Base-by-base conservation (phyloP, 2,888 invertebrate species). In the Thymelicus lineola region DNA sequence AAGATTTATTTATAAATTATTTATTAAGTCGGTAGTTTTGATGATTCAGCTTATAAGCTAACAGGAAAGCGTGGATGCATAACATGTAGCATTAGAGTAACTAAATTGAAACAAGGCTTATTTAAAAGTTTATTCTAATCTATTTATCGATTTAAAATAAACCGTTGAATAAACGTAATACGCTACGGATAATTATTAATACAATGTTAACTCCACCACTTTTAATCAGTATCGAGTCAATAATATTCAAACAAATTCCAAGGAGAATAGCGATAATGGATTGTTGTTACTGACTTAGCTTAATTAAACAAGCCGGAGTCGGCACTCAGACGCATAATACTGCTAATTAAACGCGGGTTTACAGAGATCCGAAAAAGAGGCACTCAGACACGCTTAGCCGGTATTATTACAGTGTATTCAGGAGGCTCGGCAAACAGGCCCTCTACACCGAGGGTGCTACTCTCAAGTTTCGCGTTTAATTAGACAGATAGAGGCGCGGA, bases 381-480 rank as follows among this genome's bases (percentile, higher is more conserved):
- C 91, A 89, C 93, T 93, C 90, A 90, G 92, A 92, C 92, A 91
- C 92, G 93, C 93, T 93, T 92, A 93, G 91, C 90, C 87, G 87
- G 90, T 93, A 93, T 93, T 93, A 93, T 93, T 91, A 92, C 90
- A 89, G 91, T 90, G 90, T 91, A 89, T 89, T 90, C 90, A 88
- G 89, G 88, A 89, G 91, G 88, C 89, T 88, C 85, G 81, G 90
- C 91, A 92, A 91, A 92, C 90, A 91, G 88, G 88, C 89, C 86
- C 91, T 90, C 89, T 83, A 86, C 87, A 87, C 84, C 80, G 86
- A 93, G 92, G 91, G 93, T 90, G 89, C 93, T 91, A 87, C 91
- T 91, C 93, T 93, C 93, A 88, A 93, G 93, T 93, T 93, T 92
- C 92, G 91, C 92, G 90, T 93, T 93, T 93, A 93, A 93, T 93